Evolutionary conservation across 2,888 invertebrate species (phyloP), one percentile per base, ranked within the genome.

Genomic region (Chrysotoxum bicinctum): DNA sequence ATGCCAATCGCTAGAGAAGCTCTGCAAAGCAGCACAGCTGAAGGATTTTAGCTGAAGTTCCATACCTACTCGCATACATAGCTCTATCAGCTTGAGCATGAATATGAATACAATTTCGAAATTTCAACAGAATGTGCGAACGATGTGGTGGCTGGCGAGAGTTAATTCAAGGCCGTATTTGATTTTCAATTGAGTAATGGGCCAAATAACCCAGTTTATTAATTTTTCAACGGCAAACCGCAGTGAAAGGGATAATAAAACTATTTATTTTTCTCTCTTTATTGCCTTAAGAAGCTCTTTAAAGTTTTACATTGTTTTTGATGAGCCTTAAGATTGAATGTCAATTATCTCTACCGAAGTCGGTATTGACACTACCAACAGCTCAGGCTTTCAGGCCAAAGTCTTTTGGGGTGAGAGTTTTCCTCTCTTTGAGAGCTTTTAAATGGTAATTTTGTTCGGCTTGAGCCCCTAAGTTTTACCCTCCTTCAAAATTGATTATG

Each of bases 81-180:
- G 16, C 56, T 16, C 52, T 73, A 69, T 66, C 23, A 23, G 66
- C 62, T 80, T 85, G 76, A 76, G 80, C 76, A 85, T 85, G 85
- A 73, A 85, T 85, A 85, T 85, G 85, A 85, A 85, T 81, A 85
- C 77, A 78, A 81, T 85, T 85, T 85, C 50, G 85, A 85, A 76
- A 78, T 85, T 73, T 85, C 58, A 85, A 81, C 62, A 73, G 80
- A 72, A 73, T 81, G 85, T 85, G 85, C 69, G 76, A 64, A 60
- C 58, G n/a, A 58, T 37, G 45, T 35, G 30, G 48, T n/a, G 19
- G 37, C 10, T 64, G 16, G 7, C n/a, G 7, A 21, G 48, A 37
- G 12, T 43, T 10, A 21, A 37, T 52, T 45, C 66, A 35, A 21
- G 32, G 23, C 10, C n/a, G 32, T 30, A 64, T 64, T 45, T 32